Conservation (phyloP, 2,113 vertebrate genomes). For the Oxyura jamaicensis region DNA sequence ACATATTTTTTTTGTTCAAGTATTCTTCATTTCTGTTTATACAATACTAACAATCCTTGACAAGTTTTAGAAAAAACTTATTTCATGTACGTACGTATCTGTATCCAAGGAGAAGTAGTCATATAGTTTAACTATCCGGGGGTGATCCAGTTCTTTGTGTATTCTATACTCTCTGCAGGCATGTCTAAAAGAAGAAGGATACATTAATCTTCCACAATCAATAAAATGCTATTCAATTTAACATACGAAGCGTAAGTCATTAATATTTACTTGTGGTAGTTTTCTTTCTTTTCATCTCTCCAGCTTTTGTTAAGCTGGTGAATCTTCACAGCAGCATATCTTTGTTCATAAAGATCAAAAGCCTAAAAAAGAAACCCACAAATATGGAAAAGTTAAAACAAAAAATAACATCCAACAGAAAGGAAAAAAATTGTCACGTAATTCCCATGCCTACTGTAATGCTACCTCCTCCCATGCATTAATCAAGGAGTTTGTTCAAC, state of each 20-base stretch:
- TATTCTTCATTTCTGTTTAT: neutral
- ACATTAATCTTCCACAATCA: constrained; percentile 54
- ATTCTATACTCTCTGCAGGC: constrained; percentile 99
- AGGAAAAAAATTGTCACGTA: neutral
- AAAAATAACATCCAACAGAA: neutral
- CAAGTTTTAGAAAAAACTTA: neutral
- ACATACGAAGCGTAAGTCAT: constrained; percentile 34
- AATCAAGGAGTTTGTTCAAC: neutral
- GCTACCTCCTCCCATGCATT: neutral
- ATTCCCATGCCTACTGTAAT: neutral
- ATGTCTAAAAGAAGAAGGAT: constrained; percentile 81
- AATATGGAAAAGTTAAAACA: constrained; percentile 24
- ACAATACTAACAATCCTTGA: neutral
- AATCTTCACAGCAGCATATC: constrained; percentile 99
- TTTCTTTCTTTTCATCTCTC: constrained; percentile 99
- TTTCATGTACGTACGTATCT: constrained; percentile 89
- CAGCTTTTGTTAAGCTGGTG: constrained; percentile 99
- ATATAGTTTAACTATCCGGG: constrained; percentile 98
- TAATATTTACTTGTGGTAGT: constrained; percentile 96
- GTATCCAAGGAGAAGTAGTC: constrained; percentile 99
- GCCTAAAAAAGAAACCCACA: constrained; percentile 80
- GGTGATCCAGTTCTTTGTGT: constrained; percentile 99
- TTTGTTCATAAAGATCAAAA: constrained; percentile 98
- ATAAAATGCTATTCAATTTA: constrained; percentile 32
- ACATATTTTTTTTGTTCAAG: neutral